phyloP scores from a whole-genome alignment of 53 echinoderm and acorn worm species.

The Crossaster papposus region DNA sequence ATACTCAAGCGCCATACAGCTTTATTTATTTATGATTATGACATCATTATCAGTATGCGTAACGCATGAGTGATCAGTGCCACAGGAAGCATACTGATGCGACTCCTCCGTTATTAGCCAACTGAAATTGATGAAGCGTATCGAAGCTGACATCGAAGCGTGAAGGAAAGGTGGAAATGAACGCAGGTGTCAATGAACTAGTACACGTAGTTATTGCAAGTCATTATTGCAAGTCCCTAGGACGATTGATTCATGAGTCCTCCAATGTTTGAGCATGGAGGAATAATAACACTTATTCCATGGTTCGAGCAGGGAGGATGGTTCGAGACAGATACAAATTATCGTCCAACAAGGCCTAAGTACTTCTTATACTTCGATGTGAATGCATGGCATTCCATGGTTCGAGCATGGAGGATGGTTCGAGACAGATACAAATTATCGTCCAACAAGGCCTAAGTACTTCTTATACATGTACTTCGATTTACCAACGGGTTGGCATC shows the following conservation, averaged over 20 bases:
- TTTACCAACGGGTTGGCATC: too few relatives aligned
- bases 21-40: conserved; percentile 42
- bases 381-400: too few relatives aligned
- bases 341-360: too few relatives aligned
- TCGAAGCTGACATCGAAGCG: not conserved
- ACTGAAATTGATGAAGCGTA: conserved; percentile 24
- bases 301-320: too few relatives aligned
- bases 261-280: not conserved
- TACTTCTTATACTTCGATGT: too few relatives aligned
- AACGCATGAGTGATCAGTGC: not conserved
- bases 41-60: conserved; percentile 17
- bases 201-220: not conserved
- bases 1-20: not conserved
- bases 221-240: not conserved
- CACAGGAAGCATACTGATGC: not conserved
- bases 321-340: too few relatives aligned
- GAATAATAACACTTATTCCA: too few relatives aligned
- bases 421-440: too few relatives aligned
- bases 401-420: too few relatives aligned
- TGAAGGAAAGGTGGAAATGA: not conserved
- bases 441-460: too few relatives aligned
- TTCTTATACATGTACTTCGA: too few relatives aligned
- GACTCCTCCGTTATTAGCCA: too few relatives aligned
- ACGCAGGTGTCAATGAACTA: conserved; percentile 16
- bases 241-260: not conserved